These are phyloP conservation scores for Trichomycterus rosablanca DNA, from an alignment of 2,113 vertebrate genomes.

Conservation along the genomic window DNA sequence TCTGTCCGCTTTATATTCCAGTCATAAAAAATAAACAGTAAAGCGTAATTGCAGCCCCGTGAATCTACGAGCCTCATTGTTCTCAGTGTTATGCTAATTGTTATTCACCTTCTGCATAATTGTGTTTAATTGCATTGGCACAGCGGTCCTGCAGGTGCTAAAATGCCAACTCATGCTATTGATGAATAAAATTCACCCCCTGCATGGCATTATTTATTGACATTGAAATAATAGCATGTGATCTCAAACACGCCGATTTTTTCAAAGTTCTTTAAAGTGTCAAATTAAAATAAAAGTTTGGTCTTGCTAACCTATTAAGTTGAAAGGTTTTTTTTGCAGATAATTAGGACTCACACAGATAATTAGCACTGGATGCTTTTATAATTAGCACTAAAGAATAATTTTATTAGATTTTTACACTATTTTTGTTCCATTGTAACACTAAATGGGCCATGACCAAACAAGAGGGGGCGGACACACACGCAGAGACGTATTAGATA, in stretches of 20 bases:
- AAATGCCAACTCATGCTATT: constrained; percentile 45
- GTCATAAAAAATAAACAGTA: constrained; percentile 63
- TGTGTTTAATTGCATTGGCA: constrained; percentile 41
- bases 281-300: not conserved
- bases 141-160: constrained; percentile 37
- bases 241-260: not conserved
- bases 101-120: constrained; percentile 49
- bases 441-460: no score
- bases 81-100: constrained; percentile 64
- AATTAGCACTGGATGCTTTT: constrained; percentile 6
- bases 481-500: no score
- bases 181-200: constrained; percentile 45
- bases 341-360: constrained; percentile 7
- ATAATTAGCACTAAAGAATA: no score
- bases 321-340: constrained; percentile 1
- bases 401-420: no score
- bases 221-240: constrained; percentile 6
- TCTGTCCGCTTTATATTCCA: constrained; percentile 54
- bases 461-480: no score
- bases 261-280: not conserved
- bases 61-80: constrained; percentile 59
- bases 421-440: no score
- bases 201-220: not conserved
- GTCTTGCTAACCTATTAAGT: not conserved
- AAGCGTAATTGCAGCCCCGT: constrained; percentile 55